phyloP scores from a whole-genome alignment of 2,797 vertebrate species.

The Calcarius lapponicus region DNA sequence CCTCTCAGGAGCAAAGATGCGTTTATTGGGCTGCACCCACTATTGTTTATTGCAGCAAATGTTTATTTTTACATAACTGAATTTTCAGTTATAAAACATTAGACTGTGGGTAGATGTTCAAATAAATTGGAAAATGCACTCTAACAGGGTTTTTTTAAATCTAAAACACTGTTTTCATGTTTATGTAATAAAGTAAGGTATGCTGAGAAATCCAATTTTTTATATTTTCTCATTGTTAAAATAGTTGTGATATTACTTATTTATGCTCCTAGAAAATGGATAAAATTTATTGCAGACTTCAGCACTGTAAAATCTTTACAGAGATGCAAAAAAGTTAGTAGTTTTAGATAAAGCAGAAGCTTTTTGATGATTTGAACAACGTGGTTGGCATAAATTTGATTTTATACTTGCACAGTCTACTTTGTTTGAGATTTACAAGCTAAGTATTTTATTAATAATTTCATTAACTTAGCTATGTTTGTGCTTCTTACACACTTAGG shows the following conservation, averaged over 20 bases:
- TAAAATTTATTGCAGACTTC: not conserved
- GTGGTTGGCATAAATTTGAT: not conserved
- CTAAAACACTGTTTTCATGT: not conserved
- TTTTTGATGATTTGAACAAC: not conserved
- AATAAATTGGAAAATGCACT: not conserved
- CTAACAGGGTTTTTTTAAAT: not conserved
- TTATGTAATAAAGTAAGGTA: not conserved
- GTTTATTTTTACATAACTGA: not conserved
- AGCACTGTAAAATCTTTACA: not conserved
- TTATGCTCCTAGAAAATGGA: not conserved
- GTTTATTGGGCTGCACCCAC: not conserved
- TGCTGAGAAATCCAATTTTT: not conserved
- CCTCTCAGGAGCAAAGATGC: not conserved
- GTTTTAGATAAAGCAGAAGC: not conserved
- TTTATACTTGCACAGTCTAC: not conserved
- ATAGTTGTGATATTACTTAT: not conserved
- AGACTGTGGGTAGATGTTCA: not conserved
- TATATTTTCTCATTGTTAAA: not conserved
- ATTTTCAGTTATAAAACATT: not conserved
- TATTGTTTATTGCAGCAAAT: not conserved
- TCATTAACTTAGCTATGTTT: not conserved
- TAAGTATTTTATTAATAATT: not conserved
- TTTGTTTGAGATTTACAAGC: not conserved
- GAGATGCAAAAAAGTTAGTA: not conserved
- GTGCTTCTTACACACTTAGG: not conserved